These are phyloP conservation scores for Phrynocephalus forsythii DNA, from an alignment of 2,797 vertebrate genomes.

Conservation along the genomic window DNA sequence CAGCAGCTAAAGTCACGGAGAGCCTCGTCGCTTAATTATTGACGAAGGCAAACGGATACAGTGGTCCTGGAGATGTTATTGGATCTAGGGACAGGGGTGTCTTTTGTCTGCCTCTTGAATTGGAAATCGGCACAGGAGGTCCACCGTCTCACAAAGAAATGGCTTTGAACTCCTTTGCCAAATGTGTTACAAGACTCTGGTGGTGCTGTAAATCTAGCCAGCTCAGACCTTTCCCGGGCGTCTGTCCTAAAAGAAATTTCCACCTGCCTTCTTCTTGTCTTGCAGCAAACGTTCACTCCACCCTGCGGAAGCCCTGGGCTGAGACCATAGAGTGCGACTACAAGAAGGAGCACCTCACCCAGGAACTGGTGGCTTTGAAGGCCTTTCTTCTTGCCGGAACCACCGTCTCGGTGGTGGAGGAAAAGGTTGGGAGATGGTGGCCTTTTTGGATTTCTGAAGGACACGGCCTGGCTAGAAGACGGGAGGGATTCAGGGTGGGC, in stretches of 20 bases:
- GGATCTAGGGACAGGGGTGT: not conserved
- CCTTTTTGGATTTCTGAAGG: not conserved
- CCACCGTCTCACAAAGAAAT: too few species aligned
- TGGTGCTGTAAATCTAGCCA: not conserved
- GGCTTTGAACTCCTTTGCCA: not conserved
- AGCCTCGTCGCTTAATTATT: not conserved
- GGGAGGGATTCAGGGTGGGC: not conserved
- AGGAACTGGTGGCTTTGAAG: slow-evolving; percentile 81
- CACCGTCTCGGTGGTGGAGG: slow-evolving; percentile 78
- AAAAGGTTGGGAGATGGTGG: slow-evolving; percentile 80
- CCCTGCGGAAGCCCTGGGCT: slow-evolving; percentile 77
- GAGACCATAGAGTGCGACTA: slow-evolving; percentile 78
- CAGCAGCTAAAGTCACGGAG: not conserved
- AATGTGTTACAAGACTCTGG: not conserved
- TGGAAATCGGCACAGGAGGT: not conserved
- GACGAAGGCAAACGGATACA: not conserved
- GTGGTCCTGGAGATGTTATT: not conserved
- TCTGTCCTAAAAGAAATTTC: too few species aligned
- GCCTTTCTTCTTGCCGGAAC: slow-evolving; percentile 82
- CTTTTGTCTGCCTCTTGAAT: not conserved
- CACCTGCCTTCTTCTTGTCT: not conserved
- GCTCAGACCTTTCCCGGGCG: not conserved
- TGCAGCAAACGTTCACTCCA: slow-evolving; percentile 78
- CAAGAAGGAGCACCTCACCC: slow-evolving; percentile 63
- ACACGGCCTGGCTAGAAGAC: not conserved